Conservation (phyloP, 35 echinoderm and acorn worm species). For the Apostichopus californicus region DNA sequence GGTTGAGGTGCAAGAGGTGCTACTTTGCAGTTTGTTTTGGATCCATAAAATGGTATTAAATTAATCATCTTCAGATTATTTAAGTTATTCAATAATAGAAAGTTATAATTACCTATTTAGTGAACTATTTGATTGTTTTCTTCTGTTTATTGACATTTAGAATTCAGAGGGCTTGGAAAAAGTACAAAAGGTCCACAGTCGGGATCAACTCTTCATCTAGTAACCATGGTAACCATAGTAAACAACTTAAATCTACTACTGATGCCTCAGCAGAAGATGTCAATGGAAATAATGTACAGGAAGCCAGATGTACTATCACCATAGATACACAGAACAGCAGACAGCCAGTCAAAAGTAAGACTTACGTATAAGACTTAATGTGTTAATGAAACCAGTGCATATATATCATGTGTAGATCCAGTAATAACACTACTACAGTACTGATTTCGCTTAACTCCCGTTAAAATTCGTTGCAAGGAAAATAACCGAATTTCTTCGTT, state of each 20-base stretch:
- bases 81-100: too few relatives aligned
- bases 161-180: constrained; percentile 29
- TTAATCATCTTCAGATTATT: too few relatives aligned
- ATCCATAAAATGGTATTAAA: too few relatives aligned
- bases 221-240: constrained; percentile 8
- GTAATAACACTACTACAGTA: background rate
- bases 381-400: background rate
- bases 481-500: too few relatives aligned
- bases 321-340: constrained; percentile 26
- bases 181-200: constrained; percentile 19
- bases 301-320: constrained; percentile 5
- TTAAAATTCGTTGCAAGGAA: too few relatives aligned
- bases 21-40: too few relatives aligned
- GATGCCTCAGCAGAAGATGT: constrained; percentile 35
- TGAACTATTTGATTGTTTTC: background rate
- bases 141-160: background rate
- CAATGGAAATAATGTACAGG: constrained; percentile 32
- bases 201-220: background rate
- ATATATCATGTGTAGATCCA: background rate
- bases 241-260: background rate
- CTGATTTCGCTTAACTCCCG: too few relatives aligned
- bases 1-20: too few relatives aligned
- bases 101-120: too few relatives aligned
- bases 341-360: background rate
- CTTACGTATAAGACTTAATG: background rate